Percentiles rank a stretch among this genome's conserved stretches.
These are phyloP conservation scores for Ictidomys tridecemlineatus DNA, from an alignment of 2,113 vertebrate genomes.

Conservation along the genomic window DNA sequence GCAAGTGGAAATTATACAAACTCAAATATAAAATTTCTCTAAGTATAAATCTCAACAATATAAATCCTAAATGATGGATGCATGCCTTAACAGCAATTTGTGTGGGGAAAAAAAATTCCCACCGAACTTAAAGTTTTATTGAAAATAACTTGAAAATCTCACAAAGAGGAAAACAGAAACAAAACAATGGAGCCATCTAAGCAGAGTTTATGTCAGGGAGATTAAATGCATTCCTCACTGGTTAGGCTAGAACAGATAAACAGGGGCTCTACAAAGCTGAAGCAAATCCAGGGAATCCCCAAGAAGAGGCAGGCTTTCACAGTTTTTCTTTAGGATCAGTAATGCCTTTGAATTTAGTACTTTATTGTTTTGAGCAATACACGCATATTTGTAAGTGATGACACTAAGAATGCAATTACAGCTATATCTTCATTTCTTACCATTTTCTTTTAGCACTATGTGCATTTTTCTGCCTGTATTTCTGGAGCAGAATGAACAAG, in stretches of 20 bases:
- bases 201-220: neutral
- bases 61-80: neutral
- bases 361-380: neutral
- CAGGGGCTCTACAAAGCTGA: neutral
- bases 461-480: neutral
- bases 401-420: neutral
- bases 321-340: neutral
- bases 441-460: neutral
- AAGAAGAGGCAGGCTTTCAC: neutral
- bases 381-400: neutral
- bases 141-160: slow-evolving; percentile 17
- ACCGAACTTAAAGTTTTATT: neutral
- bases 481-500: slow-evolving; percentile 4
- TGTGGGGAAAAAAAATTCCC: neutral
- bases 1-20: neutral
- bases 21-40: neutral
- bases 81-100: neutral
- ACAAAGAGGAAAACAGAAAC: neutral
- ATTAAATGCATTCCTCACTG: neutral
- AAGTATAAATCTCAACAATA: neutral
- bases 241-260: neutral
- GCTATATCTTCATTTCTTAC: neutral
- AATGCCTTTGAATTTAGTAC: neutral
- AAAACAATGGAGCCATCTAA: neutral
- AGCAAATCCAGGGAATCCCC: neutral